These are phyloP conservation scores for Myotis planiceps DNA, from an alignment of 2,797 vertebrate genomes.

Conservation along the genomic window DNA sequence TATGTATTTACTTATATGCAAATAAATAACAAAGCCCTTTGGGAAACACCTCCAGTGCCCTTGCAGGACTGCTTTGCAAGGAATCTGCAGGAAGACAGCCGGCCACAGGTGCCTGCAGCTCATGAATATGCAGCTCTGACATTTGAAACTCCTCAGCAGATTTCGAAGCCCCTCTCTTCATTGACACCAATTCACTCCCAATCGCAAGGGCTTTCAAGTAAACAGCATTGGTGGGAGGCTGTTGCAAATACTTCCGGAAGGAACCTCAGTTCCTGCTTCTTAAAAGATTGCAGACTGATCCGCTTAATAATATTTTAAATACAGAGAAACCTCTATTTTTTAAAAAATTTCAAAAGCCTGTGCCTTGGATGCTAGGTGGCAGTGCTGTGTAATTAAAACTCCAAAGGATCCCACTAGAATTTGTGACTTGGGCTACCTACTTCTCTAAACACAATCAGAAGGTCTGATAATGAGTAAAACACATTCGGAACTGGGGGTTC, in stretches of 20 bases:
- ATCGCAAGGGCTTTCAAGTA: conserved; percentile 63
- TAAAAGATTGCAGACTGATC: neutral
- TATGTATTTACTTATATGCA: conserved; percentile 35
- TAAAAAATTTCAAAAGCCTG: neutral
- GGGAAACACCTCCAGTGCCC: neutral
- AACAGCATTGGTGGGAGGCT: neutral
- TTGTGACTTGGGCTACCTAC: conserved; percentile 48
- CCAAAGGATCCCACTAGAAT: conserved; percentile 14
- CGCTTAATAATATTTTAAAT: conserved; percentile 39
- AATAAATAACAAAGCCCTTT: conserved; percentile 32
- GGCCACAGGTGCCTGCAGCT: conserved; percentile 49
- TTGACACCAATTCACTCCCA: conserved; percentile 64
- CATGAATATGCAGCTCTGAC: conserved; percentile 72
- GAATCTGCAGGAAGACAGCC: neutral
- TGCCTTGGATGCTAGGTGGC: conserved; percentile 86
- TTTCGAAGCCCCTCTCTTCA: conserved; percentile 52
- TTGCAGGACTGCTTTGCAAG: neutral
- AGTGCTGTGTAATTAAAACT: conserved; percentile 85
- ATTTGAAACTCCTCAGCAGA: conserved; percentile 64
- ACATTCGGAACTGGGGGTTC: conserved; percentile 28
- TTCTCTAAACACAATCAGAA: conserved; percentile 67
- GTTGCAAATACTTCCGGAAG: neutral
- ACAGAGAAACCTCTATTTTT: neutral
- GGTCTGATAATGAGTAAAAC: conserved; percentile 74
- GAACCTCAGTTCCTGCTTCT: conserved; percentile 8